Evolutionary conservation across 2,113 vertebrate genomes (phyloP), one percentile per base, ranked within the genome.

Genomic region (Macroglossus sobrinus): DNA sequence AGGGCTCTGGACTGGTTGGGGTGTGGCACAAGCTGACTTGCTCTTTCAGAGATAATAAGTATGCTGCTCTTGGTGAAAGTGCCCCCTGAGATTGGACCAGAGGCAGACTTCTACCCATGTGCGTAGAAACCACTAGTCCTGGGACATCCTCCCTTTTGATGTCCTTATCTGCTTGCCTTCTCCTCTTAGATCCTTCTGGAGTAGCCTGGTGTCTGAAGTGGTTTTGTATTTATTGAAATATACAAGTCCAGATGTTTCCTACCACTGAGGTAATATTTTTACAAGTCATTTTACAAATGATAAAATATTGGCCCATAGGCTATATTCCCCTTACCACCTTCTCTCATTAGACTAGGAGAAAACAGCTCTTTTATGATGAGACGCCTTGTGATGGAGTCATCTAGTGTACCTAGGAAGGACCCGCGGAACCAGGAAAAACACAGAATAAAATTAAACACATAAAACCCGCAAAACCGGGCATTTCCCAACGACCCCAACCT

Each of bases 391-490:
- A 86, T 91, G 61, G 38, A 93, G 85, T 80, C 79, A 93, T 94
- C 85, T 96, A 93, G 43, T 84, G 33, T 50, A 91, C 69, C 92
- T 35, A 95, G 97, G 68, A 95, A 97, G 69, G 80, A 89, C 90
- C 90, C 84, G 91, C 30, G 94, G 96, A 98, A 91, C 94, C 95
- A 97, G 97, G 95, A 91, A 94, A 80, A 9, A 9, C 90, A 97
- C 82, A 97, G 50, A 97, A 96, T 81, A 97, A 97, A 97, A 96
- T 96, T 91, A 98, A 98, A 98, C 97, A 98, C 94, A 96, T 96
- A 96, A 94, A 92, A 97, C 98, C 98, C 96, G 95, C 97, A 98
- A 98, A 98, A 98, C 96, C 98, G 98, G 98, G 98, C 95, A 96
- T 98, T 95, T 98, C 96, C 97, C 82, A 61, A 96, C 91, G 95